Evolutionary conservation across 2,797 vertebrate genomes (phyloP), one percentile per base, ranked within the genome.

Genomic region (Holocentrus rufus): DNA sequence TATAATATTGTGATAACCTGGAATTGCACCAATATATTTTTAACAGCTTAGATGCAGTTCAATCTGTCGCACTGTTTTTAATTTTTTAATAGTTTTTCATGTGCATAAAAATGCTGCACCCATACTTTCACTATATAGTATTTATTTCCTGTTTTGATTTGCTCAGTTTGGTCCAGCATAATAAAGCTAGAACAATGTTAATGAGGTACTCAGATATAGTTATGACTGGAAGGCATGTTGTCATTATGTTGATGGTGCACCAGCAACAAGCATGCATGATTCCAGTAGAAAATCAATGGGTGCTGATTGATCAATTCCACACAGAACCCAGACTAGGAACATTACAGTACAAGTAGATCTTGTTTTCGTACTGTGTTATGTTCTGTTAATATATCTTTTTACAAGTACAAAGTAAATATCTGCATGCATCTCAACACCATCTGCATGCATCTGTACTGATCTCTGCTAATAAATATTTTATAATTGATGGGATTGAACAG

Each of bases 191-290:
- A 62, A 8, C 54, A 60, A 4, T 53, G 39, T 46, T 22, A 11
- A 8, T 44, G 25, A 23, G 14, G 7, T 64, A 42, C 17, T 47
- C 46, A 13, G 11, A 23, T 58, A 11, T 13, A 23, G 14, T 30
- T 18, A 10, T 7, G 15, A 22, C 39, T 44, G 39, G 2, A 14
- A 44, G 39, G 11, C 39, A 14, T 44, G 39, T 39, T 8, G 9
- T 15, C 13, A 15, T 44, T 7, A 8, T 65, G 57, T 36, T 25
- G 7, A 44, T 14, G 22, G 18, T 69, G 31, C n/a, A 54, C 9
- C 39, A 58, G 42, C 61, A 64, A 4, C 56, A 34, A 34, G 60
- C 8, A 42, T 59, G 42, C 27, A 34, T 58, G 64, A 72, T 77
- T 66, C 20, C 53, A 50, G 42, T 47, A 7, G 50, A 64, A 61